phyloP scores from a whole-genome alignment of 2,888 invertebrate genomes.

The Mystacides longicornis region DNA sequence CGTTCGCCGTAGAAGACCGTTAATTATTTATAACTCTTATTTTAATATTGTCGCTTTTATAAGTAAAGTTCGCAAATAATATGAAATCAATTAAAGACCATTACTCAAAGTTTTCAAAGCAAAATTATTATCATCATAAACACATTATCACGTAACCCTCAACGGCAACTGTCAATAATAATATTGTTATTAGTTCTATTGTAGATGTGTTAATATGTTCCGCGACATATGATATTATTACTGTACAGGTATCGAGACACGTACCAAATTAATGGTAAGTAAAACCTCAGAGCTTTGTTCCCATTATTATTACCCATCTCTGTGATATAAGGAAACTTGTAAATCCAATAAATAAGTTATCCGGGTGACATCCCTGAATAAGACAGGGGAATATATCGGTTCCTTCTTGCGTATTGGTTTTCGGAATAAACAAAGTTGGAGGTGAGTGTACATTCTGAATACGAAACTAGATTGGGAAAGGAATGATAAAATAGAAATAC shows the following conservation, averaged over 20 bases:
- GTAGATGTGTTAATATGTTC: not conserved
- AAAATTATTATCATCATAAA: no score
- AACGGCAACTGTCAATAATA: no score
- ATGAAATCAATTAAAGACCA: no score
- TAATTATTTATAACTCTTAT: no score
- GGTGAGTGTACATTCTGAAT: not conserved
- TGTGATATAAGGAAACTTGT: not conserved
- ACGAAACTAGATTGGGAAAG: not conserved
- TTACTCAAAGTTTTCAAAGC: no score
- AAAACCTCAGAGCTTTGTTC: not conserved
- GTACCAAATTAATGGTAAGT: not conserved
- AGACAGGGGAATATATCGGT: constrained; percentile 1
- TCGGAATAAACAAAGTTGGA: constrained; percentile 8
- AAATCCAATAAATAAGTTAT: not conserved
- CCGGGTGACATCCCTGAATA: not conserved
- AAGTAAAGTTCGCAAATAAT: no score
- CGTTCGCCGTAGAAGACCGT: no score
- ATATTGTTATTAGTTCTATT: no score
- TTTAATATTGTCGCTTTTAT: no score
- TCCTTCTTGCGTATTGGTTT: not conserved
- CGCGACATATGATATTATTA: not conserved
- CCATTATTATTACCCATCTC: not conserved
- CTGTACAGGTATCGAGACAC: not conserved
- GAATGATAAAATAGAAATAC: no score
- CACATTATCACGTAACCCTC: no score